Evolutionary conservation across 1,140 invertebrate species (phyloP), one percentile per base, ranked within the genome.

Genomic region (Bombus huntii): DNA sequence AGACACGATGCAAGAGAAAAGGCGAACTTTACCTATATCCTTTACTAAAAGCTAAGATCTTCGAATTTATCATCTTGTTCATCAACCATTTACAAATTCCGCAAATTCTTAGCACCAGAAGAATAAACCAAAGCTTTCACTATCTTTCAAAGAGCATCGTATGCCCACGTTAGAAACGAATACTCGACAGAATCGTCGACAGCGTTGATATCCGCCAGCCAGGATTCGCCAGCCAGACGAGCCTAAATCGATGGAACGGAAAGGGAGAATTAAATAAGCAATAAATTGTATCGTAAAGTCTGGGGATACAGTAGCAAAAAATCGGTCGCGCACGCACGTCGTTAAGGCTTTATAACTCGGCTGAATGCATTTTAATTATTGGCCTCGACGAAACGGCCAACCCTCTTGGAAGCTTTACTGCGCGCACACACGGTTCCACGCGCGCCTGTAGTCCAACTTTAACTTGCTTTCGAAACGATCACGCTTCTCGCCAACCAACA

Each of bases 301-400:
- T 6, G 47, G 80, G 78, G 37, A 76, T 75, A 72, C 70, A 85
- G 87, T 75, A 79, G 81, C 87, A 90, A 91, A 92, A 92, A 91
- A 87, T 88, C 83, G 81, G 85, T 87, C 83, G 85, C 81, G 85
- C 72, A 88, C 89, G 85, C 88, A 91, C 88, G 81, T 91, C 89
- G 89, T 92, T 92, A 92, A 92, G 85, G 84, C 74, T 92, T 92
- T 92, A 92, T 89, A 92, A 92, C 92, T 91, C 83, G 87, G 84
- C 62, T 85, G 91, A 91, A 92, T 92, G 92, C 87, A 90, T 92
- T 92, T 92, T 92, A 92, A 92, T 92, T 92, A 92, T 92, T 86
- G 84, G 85, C 79, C 87, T 89, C 85, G 87, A 72, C 71, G 77
- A 68, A 71, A 77, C 42, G 31, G 6, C n/a, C 47, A 72, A 59